Evolutionary conservation across 2,797 vertebrate species (phyloP).

Genomic region (Eulemur mongoz): DNA sequence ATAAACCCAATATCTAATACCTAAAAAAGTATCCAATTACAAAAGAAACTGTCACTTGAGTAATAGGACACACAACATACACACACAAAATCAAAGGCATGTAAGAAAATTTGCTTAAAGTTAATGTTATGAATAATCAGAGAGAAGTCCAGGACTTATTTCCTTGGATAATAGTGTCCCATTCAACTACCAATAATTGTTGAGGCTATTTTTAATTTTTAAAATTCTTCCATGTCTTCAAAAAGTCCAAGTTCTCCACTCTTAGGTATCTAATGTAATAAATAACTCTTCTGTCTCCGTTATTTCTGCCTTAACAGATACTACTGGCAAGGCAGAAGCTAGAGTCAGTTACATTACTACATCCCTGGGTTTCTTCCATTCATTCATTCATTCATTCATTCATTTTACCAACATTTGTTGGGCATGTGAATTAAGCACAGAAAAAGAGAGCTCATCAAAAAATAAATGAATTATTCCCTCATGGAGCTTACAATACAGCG

Average conservation of each 20-base stretch:
- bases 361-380: not conserved
- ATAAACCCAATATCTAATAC: not conserved
- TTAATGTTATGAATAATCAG: not conserved
- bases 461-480: not conserved
- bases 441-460: not conserved
- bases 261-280: not conserved
- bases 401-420: not conserved
- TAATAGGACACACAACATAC: not conserved
- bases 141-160: not conserved
- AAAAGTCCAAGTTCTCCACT: not conserved
- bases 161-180: not conserved
- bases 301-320: not conserved
- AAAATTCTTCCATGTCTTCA: not conserved
- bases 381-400: not conserved
- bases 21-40: not conserved
- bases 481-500: not conserved
- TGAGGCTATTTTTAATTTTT: not conserved
- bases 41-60: not conserved
- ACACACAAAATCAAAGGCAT: not conserved
- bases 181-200: not conserved
- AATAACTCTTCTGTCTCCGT: not conserved
- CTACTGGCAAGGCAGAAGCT: not conserved
- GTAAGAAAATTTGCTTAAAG: not conserved
- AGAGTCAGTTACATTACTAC: not conserved
- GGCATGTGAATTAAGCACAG: not conserved